These are phyloP conservation scores for Rhizoglyphus robini DNA, from an alignment of 1,140 invertebrate genomes.

Conservation along the genomic window DNA sequence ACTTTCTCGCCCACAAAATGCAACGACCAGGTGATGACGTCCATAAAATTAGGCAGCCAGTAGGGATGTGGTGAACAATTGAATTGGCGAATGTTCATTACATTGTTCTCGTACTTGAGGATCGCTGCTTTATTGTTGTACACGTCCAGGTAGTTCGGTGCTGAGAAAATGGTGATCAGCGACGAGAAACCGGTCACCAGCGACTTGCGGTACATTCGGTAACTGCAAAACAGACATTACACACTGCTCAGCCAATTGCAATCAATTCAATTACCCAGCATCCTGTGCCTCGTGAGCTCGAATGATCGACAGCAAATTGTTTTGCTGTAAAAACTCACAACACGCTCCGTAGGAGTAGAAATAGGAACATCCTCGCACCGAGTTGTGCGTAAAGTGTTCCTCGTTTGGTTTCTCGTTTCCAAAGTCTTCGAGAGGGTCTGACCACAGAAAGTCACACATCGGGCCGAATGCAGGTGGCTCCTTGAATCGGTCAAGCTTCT, in stretches of 20 bases:
- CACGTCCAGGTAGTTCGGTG: conserved; percentile 99
- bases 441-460: conserved; percentile 98
- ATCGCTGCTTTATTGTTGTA: conserved; percentile 99
- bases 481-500: conserved; percentile 98
- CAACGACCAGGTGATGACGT: conserved; percentile 99
- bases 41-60: conserved; percentile 99
- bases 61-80: conserved; percentile 99
- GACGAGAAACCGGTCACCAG: conserved; percentile 99
- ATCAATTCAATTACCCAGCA: too few species aligned
- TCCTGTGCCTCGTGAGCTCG: conserved; percentile 99
- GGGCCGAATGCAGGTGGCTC: conserved; percentile 99
- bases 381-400: conserved; percentile 99
- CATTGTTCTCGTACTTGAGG: conserved; percentile 99
- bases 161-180: conserved; percentile 99
- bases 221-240: too few species aligned
- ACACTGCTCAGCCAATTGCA: too few species aligned
- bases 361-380: conserved; percentile 99
- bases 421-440: conserved; percentile 97
- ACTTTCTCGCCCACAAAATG: conserved; percentile 99
- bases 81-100: conserved; percentile 99
- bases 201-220: conserved; percentile 99
- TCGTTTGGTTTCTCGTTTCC: conserved; percentile 94
- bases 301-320: conserved; percentile 98
- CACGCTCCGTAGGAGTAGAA: conserved; percentile 99
- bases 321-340: conserved; percentile 99